Evolutionary conservation across 2,888 invertebrate genomes (phyloP), one percentile per base, ranked within the genome.

Genomic region (Cantharis nigra): DNA sequence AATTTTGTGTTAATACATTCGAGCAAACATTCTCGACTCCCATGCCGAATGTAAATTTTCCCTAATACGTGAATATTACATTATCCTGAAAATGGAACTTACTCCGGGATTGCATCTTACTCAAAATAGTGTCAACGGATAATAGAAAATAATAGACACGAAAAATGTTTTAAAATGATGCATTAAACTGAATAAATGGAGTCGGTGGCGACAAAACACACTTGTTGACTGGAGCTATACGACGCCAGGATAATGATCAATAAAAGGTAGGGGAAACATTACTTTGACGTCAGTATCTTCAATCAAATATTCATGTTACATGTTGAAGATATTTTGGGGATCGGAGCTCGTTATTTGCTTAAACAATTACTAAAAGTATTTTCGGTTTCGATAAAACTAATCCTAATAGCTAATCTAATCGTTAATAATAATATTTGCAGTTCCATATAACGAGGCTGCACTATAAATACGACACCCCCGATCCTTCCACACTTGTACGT

Each of bases 191-290:
- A 72, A 63, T 72, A 71, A 77, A 78, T 76, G 77, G 73, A 77
- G 75, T 49, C 80, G 71, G 75, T 63, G 75, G 77, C 71, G 77
- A 77, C 76, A 70, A 67, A 49, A 75, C 79, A 81, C 82, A 83
- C 82, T 83, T 83, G 82, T 83, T 82, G 83, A 82, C 82, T 82
- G 77, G 78, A 81, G 74, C 82, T 79, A 75, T 79, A 69, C 82
- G 82, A 82, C 83, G 83, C 82, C 82, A 80, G 81, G 75, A 79
- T 23, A 62, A 71, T 71, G 77, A 72, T 75, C 80, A 80, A 82
- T 83, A 79, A 76, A 78, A 63, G 71, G 72, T 71, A 71, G 74
- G 76, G 78, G 79, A 70, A 79, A 72, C 62, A 77, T 72, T 62
- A 69, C 76, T 72, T 30, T 75, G 80, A 76, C 80, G 82, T 80